Evolutionary conservation across 2,113 vertebrate genomes (phyloP).

Genomic region (Monopterus albus): DNA sequence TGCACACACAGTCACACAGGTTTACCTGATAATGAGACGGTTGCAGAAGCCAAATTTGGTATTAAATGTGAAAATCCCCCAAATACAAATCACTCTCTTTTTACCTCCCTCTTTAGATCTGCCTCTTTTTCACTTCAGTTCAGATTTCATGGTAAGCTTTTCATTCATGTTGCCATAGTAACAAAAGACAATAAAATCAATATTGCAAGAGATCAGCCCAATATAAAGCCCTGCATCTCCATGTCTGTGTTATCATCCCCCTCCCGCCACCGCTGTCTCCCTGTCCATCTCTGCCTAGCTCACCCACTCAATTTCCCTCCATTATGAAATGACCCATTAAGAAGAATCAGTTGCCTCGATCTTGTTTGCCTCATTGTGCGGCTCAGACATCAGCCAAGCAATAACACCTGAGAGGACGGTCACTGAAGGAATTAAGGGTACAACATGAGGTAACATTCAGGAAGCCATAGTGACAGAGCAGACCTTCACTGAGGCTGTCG

Average conservation of each 20-base stretch:
- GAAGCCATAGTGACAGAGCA: conserved; percentile 19
- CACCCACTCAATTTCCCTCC: conserved; percentile 11
- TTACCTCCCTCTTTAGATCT: background rate
- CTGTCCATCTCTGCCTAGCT: background rate
- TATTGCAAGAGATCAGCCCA: fast-evolving
- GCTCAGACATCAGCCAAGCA: background rate
- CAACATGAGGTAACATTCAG: conserved; percentile 1
- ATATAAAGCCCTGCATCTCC: background rate
- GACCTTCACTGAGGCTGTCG: background rate
- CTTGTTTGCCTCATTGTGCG: conserved; percentile 14
- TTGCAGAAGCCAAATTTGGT: background rate
- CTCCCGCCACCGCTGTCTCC: background rate
- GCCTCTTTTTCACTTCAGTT: background rate
- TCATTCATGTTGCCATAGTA: background rate
- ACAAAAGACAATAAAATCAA: background rate
- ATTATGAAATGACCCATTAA: conserved; percentile 44
- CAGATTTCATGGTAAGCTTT: background rate
- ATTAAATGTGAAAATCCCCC: background rate
- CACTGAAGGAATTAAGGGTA: conserved; percentile 39
- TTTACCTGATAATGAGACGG: background rate
- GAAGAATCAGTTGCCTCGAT: conserved; percentile 43
- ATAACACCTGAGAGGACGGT: conserved; percentile 37
- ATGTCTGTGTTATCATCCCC: background rate
- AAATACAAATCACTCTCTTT: background rate
- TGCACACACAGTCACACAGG: background rate